These are phyloP conservation scores for Mus caroli DNA, from an alignment of 2,797 vertebrate genomes.

Conservation along the genomic window DNA sequence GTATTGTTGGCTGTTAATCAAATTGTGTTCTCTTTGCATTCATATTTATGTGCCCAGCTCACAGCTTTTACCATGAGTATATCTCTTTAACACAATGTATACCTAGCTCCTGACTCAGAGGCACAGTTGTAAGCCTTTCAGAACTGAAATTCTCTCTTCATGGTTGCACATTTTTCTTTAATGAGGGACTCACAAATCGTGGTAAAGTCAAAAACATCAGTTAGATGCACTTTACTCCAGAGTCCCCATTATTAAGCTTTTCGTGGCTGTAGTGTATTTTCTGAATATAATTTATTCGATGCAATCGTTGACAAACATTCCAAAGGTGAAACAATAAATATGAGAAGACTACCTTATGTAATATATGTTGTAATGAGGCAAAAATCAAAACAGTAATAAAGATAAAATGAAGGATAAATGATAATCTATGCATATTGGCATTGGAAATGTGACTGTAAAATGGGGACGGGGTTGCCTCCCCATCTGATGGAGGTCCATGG, in stretches of 20 bases:
- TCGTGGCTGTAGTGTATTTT: background rate
- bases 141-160: background rate
- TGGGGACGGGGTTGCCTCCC: background rate
- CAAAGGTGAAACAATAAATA: background rate
- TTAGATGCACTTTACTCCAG: background rate
- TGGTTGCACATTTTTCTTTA: background rate
- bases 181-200: background rate
- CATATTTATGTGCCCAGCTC: background rate
- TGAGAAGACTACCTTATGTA: background rate
- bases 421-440: background rate
- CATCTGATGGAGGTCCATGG: background rate
- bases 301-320: background rate
- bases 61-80: background rate
- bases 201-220: background rate
- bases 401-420: background rate
- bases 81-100: background rate
- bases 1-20: background rate
- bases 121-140: background rate
- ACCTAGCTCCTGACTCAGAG: background rate
- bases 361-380: background rate
- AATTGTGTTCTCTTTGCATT: background rate
- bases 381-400: slow-evolving; percentile 1
- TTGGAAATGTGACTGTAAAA: background rate
- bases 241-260: slow-evolving; percentile 13
- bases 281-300: slow-evolving; percentile 5